Evolutionary conservation across 1,140 invertebrate genomes (phyloP).

Genomic region (Dreissena rostriformis): DNA sequence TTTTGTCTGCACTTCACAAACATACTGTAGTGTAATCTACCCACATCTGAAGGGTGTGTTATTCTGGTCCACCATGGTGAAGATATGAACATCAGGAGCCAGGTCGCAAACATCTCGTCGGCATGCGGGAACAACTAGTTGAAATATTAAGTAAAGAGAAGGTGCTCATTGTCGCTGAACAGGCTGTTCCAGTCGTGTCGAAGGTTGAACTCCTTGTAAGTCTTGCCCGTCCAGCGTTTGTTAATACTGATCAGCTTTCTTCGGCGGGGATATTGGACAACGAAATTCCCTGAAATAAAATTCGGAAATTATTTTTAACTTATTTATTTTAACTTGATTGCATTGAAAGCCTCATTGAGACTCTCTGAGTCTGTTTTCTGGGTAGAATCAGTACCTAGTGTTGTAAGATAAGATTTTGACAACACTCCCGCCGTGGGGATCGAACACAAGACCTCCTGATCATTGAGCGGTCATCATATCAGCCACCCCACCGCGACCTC

Average conservation of each 20-base stretch:
- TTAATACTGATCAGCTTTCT: constrained; percentile 83
- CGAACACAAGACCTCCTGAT: no score
- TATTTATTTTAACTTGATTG: no score
- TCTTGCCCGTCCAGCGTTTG: constrained; percentile 81
- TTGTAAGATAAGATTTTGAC: no score
- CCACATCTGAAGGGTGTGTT: constrained; percentile 76
- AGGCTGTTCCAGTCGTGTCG: constrained; percentile 83
- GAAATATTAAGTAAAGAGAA: constrained; percentile 79
- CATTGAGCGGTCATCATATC: no score
- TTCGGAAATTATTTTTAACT: neutral
- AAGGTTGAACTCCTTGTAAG: constrained; percentile 82
- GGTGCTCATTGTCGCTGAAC: constrained; percentile 78
- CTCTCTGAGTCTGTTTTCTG: no score
- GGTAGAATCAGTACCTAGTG: no score
- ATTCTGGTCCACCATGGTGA: constrained; percentile 78
- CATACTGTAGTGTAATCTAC: constrained; percentile 61
- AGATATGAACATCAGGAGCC: constrained; percentile 60
- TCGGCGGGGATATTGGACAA: constrained; percentile 81
- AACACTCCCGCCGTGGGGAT: no score
- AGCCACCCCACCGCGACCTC: no score
- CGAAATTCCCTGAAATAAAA: constrained; percentile 80
- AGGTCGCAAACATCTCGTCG: constrained; percentile 62
- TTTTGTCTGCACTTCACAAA: no score
- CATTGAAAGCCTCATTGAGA: no score
- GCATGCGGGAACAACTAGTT: constrained; percentile 81